Evolutionary conservation across 2,113 vertebrate species (phyloP).

Genomic region (Rhinolophus sinicus): DNA sequence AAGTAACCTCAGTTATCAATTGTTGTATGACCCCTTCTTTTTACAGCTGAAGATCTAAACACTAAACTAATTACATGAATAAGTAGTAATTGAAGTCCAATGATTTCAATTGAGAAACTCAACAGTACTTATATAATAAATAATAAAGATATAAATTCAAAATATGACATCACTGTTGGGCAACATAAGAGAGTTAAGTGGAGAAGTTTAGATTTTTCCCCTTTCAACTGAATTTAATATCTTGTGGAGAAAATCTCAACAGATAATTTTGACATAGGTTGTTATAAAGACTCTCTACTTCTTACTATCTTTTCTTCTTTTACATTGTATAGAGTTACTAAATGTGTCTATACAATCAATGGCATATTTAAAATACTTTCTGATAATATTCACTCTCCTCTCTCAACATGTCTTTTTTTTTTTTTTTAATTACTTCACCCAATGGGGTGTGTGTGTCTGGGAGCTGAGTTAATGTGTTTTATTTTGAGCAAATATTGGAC

Average conservation of each 20-base stretch:
- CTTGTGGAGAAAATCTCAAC: not conserved
- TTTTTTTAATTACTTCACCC: not conserved
- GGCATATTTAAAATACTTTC: not conserved
- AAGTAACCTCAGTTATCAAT: not conserved
- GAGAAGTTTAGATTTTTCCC: not conserved
- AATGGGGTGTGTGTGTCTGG: not conserved
- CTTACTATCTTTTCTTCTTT: not conserved
- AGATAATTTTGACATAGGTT: not conserved
- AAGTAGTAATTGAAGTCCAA: not conserved
- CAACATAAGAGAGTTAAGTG: not conserved
- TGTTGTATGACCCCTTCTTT: not conserved
- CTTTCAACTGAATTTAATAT: not conserved
- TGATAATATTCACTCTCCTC: not conserved
- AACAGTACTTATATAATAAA: not conserved
- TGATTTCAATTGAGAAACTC: not conserved
- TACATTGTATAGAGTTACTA: not conserved
- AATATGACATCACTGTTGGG: not conserved
- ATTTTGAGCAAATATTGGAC: not conserved
- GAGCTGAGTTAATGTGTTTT: not conserved
- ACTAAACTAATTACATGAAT: not conserved
- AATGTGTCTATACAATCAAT: not conserved
- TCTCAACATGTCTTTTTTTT: not conserved
- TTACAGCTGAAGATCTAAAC: not conserved
- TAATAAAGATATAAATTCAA: not conserved
- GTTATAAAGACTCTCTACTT: not conserved